phyloP scores from a whole-genome alignment of 2,113 vertebrate genomes.

The Cichladusa arquata region DNA sequence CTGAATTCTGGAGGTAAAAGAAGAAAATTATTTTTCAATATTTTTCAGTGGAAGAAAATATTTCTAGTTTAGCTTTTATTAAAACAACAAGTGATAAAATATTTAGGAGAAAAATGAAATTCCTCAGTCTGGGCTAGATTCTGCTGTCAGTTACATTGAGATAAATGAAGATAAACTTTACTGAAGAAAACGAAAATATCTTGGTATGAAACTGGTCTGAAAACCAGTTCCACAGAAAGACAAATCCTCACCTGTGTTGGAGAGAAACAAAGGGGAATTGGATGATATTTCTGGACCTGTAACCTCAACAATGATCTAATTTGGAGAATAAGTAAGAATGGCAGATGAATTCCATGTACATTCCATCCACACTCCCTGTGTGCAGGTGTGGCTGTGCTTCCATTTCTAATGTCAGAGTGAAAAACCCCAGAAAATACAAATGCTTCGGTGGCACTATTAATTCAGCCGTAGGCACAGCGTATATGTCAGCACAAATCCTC shows the following conservation, averaged over 20 bases:
- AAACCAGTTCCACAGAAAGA: not conserved
- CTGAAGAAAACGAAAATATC: not conserved
- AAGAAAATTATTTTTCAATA: not conserved
- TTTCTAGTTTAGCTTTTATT: not conserved
- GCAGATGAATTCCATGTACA: not conserved
- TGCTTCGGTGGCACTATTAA: not conserved
- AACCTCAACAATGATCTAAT: not conserved
- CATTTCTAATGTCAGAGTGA: not conserved
- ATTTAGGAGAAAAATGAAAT: not conserved
- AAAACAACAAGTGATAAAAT: not conserved
- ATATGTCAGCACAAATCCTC: slow-evolving; percentile 30
- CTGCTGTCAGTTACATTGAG: not conserved
- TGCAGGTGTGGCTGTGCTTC: not conserved
- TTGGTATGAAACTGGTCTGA: not conserved
- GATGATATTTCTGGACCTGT: not conserved
- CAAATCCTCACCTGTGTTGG: not conserved
- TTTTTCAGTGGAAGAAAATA: not conserved
- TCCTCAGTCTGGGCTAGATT: not conserved
- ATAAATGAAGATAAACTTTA: not conserved
- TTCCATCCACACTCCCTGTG: not conserved
- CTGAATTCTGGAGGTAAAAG: not conserved
- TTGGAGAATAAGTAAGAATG: not conserved
- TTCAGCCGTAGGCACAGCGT: not conserved
- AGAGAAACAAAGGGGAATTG: not conserved
- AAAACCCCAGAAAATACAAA: slow-evolving; percentile 1